Evolutionary conservation across 2,888 invertebrate genomes (phyloP), one percentile per base, ranked within the genome.

Genomic region (Leptinotarsa peninsularis): DNA sequence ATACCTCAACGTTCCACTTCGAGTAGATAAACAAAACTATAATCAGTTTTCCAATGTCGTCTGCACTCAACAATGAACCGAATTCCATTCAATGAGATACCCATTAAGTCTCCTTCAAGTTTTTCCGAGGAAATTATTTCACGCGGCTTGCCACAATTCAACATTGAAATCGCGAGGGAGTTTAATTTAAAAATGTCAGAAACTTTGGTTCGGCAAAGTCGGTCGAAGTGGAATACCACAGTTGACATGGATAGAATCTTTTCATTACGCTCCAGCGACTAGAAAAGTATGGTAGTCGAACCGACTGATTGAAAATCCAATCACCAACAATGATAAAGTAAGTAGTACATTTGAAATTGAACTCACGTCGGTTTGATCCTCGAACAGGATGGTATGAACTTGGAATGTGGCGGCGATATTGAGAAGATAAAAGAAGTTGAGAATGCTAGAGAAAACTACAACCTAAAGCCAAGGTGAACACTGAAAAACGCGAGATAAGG

Each of bases 141-240:
- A 27, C 68, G 23, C 23, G 27, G 68, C 52, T 68, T 54, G 49
- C 54, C 68, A 27, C 54, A 52, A 27, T 68, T 68, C 50, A 4
- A 27, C 54, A 68, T 68, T 23, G 49, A 27, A 50, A 50, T 27
- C 50, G 50, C 49, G n/a, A 50, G 49, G 50, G 21, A 68, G 52
- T 68, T 68, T 68, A 68, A 68, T 68, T 68, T 68, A 52, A 54
- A 68, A 52, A 50, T 68, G 68, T 68, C 68, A 68, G 49, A 68
- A 27, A 27, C 68, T 68, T 68, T 27, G 18, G 68, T 54, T 54
- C 27, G 17, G 27, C 68, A 27, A 13, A 67, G 52, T 68, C 68
- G 52, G 67, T 67, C 27, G 49, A n/a, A 15, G 52, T n/a, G 49
- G 49, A 67, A 50, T 49, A 21, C 15, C 49, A 67, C 15, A 15